Percentiles rank a stretch among this genome's conserved stretches.
Evolutionary conservation across 2,797 vertebrate genomes (phyloP).

Genomic region (Acomys russatus): DNA sequence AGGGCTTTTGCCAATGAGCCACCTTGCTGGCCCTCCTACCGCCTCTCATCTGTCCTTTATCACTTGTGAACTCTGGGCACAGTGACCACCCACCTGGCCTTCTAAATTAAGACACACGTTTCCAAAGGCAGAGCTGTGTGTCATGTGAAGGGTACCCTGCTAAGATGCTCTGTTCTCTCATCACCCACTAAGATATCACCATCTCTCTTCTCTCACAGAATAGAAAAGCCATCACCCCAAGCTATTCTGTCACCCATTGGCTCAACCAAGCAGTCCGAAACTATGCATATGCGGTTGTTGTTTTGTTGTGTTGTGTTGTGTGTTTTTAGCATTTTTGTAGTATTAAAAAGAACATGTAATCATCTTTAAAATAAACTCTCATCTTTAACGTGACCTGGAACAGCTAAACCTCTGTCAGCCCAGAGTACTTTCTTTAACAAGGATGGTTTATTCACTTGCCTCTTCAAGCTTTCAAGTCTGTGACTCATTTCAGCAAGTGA

Average conservation of each 20-base stretch:
- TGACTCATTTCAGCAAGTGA: constrained; percentile 67
- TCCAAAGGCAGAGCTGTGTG: not conserved
- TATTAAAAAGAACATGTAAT: constrained; percentile 67
- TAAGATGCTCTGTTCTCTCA: constrained; percentile 21
- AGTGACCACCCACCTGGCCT: not conserved
- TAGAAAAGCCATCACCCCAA: constrained; percentile 6
- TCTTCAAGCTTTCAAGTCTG: constrained; percentile 74
- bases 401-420: constrained; percentile 62
- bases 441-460: constrained; percentile 78
- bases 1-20: not conserved
- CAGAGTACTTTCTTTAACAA: constrained; percentile 66
- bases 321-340: constrained; percentile 39
- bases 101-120: not conserved
- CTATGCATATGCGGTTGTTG: not conserved
- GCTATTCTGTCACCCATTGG: not conserved
- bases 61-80: accelerated
- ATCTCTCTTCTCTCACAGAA: not conserved
- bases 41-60: not conserved
- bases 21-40: not conserved
- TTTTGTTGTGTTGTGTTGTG: not conserved
- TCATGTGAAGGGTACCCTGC: not conserved
- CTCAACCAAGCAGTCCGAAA: constrained; percentile 19
- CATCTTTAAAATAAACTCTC: constrained; percentile 71
- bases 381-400: constrained; percentile 58
- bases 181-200: not conserved